Base-by-base conservation (phyloP, 2,888 invertebrate species). In the Leptodirus hochenwartii region DNA sequence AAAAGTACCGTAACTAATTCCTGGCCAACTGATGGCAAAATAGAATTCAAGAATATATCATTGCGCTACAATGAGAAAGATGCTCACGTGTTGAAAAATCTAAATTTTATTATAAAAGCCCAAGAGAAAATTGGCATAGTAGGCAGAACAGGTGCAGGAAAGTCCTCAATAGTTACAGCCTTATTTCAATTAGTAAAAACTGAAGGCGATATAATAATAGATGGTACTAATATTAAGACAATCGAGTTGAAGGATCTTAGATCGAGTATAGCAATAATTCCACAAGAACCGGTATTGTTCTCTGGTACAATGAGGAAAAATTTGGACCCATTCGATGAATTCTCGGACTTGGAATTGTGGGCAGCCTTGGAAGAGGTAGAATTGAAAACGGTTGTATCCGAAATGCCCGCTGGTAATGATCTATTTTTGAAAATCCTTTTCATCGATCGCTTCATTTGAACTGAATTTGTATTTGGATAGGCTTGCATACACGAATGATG, bases 251-350 rank as follows among this genome's bases (percentile, higher is more conserved):
- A 75, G 41, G 68, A 75, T 48, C 61, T 84, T 10, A 66, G 84
- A 29, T 71, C 75, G 13, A 72, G 69, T 47, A 65, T 85, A 34
- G 78, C 82, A 5, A 84, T 85, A 44, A 84, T 85, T 22, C 84
- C 84, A 0, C 84, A 85, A 52, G 82, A 84, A 47, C 84, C 84
- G 0, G 77, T 82, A 33, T 55, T 85, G 30, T 84, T 91, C 56
- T 79, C 81, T 0, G 88, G 87, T 17, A 75, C 81, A 4, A 64
- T 91, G 59, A 61, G 90, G 3, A 75, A 75, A 46, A 91, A 91
- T 57, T 62, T 91, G 32, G 90, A 90, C 58, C 90, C 90, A 2
- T 87, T 87, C 49, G 69, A 76, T 36, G 71, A 74, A 43, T 78
- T 77, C 45, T 59, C 67, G 1, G 90, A 90, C 43, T 63, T 64